Evolutionary conservation across 1,140 invertebrate species (phyloP), one percentile per base, ranked within the genome.

Genomic region (Acromyrmex heyeri): DNA sequence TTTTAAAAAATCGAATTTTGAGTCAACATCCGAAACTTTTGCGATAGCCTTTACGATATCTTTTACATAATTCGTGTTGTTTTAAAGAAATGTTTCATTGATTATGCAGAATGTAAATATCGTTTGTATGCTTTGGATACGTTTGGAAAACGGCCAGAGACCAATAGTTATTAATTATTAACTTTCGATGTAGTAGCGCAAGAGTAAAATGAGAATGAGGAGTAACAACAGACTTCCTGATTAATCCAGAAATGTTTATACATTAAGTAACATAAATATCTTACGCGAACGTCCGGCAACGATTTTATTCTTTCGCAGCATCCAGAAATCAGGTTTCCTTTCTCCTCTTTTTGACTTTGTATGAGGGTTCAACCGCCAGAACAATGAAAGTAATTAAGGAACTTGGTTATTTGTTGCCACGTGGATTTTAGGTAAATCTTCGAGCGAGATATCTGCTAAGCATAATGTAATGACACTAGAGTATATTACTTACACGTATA

Each of bases 331-430:
- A 61, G 72, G 53, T 89, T 72, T 48, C 77, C 53, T 44, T 69
- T 69, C 16, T 50, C 48, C 24, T 30, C 53, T 86, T 65, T 72
- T 61, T 89, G 90, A 94, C 93, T 93, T 93, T 93, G 91, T 93
- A 93, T 76, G 92, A 93, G 92, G 93, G 91, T 94, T 93, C 86
- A 93, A 93, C 92, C 92, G 92, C 92, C 93, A 92, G 91, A 93
- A 92, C 91, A 92, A 95, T 95, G 94, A 95, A 95, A 95, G 94
- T 95, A 95, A 95, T 93, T 92, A 92, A 94, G 87, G 88, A 92
- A 93, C 89, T 95, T 93, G 93, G 88, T 94, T 94, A 94, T 93
- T 91, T 90, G 93, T 95, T 94, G 93, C 90, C 91, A 93, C 91
- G 92, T 92, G 91, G 86, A 93, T 91, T 92, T 93, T 94, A 95